Evolutionary conservation across 2,797 vertebrate genomes (phyloP).

Genomic region (Esox masquinongy): DNA sequence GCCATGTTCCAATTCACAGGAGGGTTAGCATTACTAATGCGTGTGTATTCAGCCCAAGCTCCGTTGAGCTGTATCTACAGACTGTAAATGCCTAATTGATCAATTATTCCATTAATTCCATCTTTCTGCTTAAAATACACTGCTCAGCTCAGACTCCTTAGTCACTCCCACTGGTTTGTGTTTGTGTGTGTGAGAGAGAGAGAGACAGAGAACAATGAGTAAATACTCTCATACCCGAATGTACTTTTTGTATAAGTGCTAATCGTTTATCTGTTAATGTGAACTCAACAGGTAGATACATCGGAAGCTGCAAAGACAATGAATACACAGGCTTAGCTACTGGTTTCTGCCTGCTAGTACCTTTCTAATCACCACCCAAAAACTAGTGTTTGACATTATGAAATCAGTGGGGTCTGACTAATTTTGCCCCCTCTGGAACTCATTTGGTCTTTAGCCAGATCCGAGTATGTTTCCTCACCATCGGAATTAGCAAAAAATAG

Average conservation of each 20-base stretch:
- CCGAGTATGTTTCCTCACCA: no score
- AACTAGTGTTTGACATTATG: neutral
- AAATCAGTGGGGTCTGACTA: neutral
- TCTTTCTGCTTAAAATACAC: neutral
- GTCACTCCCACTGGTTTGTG: neutral
- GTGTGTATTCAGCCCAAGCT: neutral
- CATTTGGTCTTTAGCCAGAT: no score
- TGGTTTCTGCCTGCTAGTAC: neutral
- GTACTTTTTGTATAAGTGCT: neutral
- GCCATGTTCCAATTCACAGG: neutral
- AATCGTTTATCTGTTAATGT: neutral
- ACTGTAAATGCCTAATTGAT: slow-evolving; percentile 1
- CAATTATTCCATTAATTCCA: neutral
- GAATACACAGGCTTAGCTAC: neutral
- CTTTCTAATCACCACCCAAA: neutral
- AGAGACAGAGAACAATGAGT: neutral
- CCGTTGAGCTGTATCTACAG: slow-evolving; percentile 2
- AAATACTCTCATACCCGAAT: neutral
- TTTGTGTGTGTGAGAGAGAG: neutral
- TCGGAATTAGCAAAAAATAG: no score
- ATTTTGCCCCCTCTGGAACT: neutral
- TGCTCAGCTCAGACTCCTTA: neutral
- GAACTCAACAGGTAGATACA: neutral
- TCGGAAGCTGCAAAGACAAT: neutral
- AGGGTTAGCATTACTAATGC: neutral